Percentiles rank a stretch among this genome's conserved stretches.
Evolutionary conservation across 2,797 vertebrate genomes (phyloP).

Genomic region (Syngnathus acus): DNA sequence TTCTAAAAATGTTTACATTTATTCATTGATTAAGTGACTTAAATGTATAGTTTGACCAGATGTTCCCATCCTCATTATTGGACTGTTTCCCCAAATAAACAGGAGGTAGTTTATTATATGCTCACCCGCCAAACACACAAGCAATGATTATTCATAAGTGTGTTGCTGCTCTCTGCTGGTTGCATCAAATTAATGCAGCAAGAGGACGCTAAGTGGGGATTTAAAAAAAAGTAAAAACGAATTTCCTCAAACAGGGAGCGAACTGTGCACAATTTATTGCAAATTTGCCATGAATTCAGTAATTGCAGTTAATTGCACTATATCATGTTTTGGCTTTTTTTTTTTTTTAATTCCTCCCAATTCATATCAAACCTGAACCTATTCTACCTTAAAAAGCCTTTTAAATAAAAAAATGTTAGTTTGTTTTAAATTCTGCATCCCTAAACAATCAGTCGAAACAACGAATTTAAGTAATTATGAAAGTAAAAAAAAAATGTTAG

Average conservation of each 20-base stretch:
- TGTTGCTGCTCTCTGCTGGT: constrained; percentile 53
- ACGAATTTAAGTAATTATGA: not conserved
- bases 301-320: too few species aligned
- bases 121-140: not conserved
- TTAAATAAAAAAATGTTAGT: not conserved
- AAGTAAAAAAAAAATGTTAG: not conserved
- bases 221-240: not conserved
- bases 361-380: not conserved
- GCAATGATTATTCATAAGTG: constrained; percentile 11
- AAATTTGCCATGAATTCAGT: too few species aligned
- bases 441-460: not conserved
- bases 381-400: not conserved
- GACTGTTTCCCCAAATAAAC: not conserved
- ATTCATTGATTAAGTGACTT: not conserved
- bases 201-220: not conserved
- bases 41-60: not conserved
- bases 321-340: not conserved
- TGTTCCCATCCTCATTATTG: not conserved
- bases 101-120: not conserved
- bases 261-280: not conserved
- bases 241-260: not conserved
- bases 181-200: constrained; percentile 16
- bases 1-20: not conserved
- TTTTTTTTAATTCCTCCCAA: not conserved
- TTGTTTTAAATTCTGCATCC: not conserved